Evolutionary conservation across 1,140 invertebrate species (phyloP), one percentile per base, ranked within the genome.

Genomic region (Schlechtendalia chinensis): DNA sequence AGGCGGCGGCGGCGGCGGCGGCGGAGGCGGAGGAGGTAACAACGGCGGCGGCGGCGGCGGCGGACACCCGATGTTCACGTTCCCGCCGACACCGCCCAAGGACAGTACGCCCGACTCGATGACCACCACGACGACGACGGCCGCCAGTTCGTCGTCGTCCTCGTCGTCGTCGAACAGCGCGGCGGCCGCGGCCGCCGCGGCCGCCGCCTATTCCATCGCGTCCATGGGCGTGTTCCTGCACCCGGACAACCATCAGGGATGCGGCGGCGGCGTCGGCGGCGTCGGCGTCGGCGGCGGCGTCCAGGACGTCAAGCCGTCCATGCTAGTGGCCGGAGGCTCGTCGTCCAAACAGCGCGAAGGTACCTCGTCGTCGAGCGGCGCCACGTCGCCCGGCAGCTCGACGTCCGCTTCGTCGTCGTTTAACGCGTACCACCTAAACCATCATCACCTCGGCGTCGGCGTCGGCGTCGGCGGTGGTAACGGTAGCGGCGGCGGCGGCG

Each of bases 311-410:
- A 83, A 83, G 67, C 83, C 83, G 22, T 81, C 83, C 74, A 58
- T 83, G 45, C 82, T 82, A 17, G 81, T 69, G 47, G 58, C 54
- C 58, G 72, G 72, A 6, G 72, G 72, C 27, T 79, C 75, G 58
- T 82, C 82, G 24, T 83, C 83, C 24, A 83, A 83, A 81, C 83
- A 83, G 69, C 81, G 83, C 72, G 83, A 83, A 83, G 83, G 83
- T 83, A 83, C 82, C 24, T 82, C 83, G 47, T 81, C 83, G n/a
- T 79, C 75, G 32, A 59, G 75, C 75, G 75, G 75, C 58, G 56
- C 54, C 45, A 47, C 75, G 45, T 79, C 75, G 75, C 75, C 75
- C 22, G 75, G 75, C 22, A 79, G 75, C 56, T 79, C 75, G 75
- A 79, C 75, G 22, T 79, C 75, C 1, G 56, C 75, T 22, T 79